Evolutionary conservation across 2,113 vertebrate genomes (phyloP), one percentile per base, ranked within the genome.

Genomic region (Electrona antarctica): DNA sequence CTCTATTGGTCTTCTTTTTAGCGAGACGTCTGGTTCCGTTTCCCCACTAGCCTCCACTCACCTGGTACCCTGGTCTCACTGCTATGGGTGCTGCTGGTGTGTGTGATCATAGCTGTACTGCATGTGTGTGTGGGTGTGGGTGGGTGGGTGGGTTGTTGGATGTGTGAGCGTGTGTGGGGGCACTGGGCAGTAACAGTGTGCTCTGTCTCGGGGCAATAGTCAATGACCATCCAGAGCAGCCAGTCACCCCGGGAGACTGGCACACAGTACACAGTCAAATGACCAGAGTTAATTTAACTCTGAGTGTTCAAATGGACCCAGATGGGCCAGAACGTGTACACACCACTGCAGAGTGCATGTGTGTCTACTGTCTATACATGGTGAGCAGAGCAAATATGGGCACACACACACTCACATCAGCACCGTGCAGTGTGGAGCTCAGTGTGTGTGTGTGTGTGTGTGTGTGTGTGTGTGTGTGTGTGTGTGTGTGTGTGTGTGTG

Each of bases 41-140:
- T 57, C 46, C 49, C 6, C 11, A 12, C 14, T 15, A 46, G 15
- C 76, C 64, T 3, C 21, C 73, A 92, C 94, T 94, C 91, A 96
- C 95, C 94, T 93, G 87, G 78, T 46, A 80, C 85, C 69, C 87
- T 90, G 0, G 76, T 85, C 68, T 86, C 81, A 87, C 60, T 92
- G 81, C 87, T 83, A 86, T 89, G 86, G 65, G 76, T 87, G 76
- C 83, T 77, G 69, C 87, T 82, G 33, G 3, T 41, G 80, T 89
- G 78, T 74, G 82, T 91, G 63, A 91, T 85, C 94, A 95, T 95
- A 86, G 85, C 85, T 79, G 85, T 79, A 41, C 55, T 68, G 59
- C 65, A 73, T 69, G 52, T 68, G 21, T 21, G 21, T 21, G 21
- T 21, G 21, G 21, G 21, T 21, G 21, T 21, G 21, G 21, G 21